phyloP scores from a whole-genome alignment of 2,113 vertebrate genomes.

The Tachysurus vachellii region DNA sequence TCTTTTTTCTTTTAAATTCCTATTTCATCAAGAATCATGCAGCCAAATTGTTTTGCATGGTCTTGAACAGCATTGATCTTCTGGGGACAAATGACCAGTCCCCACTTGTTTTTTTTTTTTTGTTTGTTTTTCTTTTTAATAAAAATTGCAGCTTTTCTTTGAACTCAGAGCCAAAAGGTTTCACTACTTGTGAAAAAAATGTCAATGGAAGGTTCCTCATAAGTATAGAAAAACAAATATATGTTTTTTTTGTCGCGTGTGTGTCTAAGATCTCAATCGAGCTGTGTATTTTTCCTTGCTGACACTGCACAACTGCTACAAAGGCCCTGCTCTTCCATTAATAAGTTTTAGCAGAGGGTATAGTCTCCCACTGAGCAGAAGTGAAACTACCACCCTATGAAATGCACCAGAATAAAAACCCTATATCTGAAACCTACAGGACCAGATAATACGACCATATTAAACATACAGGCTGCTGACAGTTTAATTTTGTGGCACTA shows the following conservation, averaged over 20 bases:
- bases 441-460: neutral
- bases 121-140: neutral
- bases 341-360: conserved; percentile 54
- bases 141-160: neutral
- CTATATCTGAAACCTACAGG: conserved; percentile 6
- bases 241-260: neutral
- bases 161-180: neutral
- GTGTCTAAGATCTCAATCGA: conserved; percentile 58
- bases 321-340: conserved; percentile 52
- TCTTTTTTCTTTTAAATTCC: neutral
- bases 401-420: neutral
- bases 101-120: neutral
- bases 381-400: neutral
- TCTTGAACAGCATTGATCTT: neutral
- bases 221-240: neutral
- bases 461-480: conserved; percentile 11
- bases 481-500: conserved; percentile 18
- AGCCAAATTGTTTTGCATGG: neutral
- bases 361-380: neutral
- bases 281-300: conserved; percentile 59
- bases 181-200: neutral
- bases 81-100: neutral
- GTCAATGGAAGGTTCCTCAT: neutral
- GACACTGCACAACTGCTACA: conserved; percentile 55
- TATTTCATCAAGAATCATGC: neutral